Conservation (phyloP, 2,113 vertebrate species). For the Ophthalmolycus amberensis region DNA sequence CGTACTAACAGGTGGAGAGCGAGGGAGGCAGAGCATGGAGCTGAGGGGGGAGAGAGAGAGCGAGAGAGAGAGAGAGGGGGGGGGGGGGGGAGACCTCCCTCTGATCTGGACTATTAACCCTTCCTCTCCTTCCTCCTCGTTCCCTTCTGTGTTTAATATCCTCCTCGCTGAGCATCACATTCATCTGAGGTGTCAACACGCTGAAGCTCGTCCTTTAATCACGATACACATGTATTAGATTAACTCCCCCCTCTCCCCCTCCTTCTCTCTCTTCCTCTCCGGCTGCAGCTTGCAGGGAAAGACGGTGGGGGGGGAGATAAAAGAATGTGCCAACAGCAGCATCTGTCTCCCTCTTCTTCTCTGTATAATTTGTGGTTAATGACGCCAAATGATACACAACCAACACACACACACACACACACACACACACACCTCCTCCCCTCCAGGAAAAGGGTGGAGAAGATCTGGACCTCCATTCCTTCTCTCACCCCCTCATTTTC, state of each 20-base stretch:
- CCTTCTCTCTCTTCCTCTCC: not conserved
- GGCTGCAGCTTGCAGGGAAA: constrained; percentile 34
- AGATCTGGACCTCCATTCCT: constrained; percentile 23
- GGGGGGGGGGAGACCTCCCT: constrained; percentile 4
- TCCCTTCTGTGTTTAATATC: constrained; percentile 54
- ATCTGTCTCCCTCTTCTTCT: constrained; percentile 71
- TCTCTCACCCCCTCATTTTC: not conserved
- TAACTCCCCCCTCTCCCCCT: constrained; percentile 3
- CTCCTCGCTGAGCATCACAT: constrained; percentile 42
- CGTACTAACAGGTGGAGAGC: constrained; percentile 81
- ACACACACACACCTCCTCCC: constrained; percentile 10
- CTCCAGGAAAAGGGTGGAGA: constrained; percentile 44
- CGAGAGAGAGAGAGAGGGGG: constrained; percentile 12
- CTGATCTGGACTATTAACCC: constrained; percentile 48
- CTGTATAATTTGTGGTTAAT: constrained; percentile 81
- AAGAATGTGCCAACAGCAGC: constrained; percentile 70
- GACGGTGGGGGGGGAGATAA: not conserved
- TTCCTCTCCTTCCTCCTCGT: constrained; percentile 10
- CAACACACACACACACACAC: constrained; percentile 33
- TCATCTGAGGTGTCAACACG: constrained; percentile 68
- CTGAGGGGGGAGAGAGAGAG: not conserved
- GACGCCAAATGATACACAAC: constrained; percentile 77
- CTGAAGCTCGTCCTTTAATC: constrained; percentile 69
- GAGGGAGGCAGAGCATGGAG: constrained; percentile 13
- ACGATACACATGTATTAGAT: constrained; percentile 61